Evolutionary conservation across 2,797 vertebrate species (phyloP).

Genomic region (Glyptemys insculpta): DNA sequence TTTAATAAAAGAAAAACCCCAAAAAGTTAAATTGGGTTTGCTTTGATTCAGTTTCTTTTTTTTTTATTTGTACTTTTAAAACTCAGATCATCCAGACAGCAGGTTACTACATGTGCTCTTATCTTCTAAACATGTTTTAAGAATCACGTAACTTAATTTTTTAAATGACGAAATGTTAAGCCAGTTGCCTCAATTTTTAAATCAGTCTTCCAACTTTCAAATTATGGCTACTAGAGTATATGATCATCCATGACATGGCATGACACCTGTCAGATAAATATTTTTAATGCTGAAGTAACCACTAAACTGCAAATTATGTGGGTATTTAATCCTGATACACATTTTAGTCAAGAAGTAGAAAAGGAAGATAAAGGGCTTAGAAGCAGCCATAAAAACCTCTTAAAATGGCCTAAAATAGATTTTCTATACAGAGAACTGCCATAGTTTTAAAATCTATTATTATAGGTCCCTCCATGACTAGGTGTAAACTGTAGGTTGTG

Average conservation of each 20-base stretch:
- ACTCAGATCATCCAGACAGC: slow-evolving; percentile 16
- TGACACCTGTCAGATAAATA: slow-evolving; percentile 54
- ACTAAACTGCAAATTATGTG: slow-evolving; percentile 10
- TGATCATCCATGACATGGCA: slow-evolving; percentile 44
- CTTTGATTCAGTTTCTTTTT: slow-evolving; percentile 46
- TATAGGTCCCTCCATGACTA: neutral
- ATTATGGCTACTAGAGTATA: slow-evolving; percentile 41
- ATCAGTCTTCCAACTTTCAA: slow-evolving; percentile 6
- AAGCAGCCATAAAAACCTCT: slow-evolving; percentile 21
- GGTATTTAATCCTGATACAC: slow-evolving; percentile 8
- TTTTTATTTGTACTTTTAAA: slow-evolving; percentile 53
- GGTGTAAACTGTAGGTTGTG: neutral
- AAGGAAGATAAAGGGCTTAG: neutral
- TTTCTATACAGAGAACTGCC: slow-evolving; percentile 25
- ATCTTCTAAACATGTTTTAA: slow-evolving; percentile 52
- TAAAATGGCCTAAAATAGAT: neutral
- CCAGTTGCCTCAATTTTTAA: slow-evolving; percentile 59
- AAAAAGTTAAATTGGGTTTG: slow-evolving; percentile 19
- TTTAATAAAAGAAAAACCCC: slow-evolving; percentile 53
- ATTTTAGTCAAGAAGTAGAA: slow-evolving; percentile 46
- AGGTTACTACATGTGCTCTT: slow-evolving; percentile 11
- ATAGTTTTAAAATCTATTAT: neutral
- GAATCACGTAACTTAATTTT: slow-evolving; percentile 23
- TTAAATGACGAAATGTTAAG: slow-evolving; percentile 43
- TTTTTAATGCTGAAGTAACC: slow-evolving; percentile 47